Percentiles rank a stretch among this genome's conserved stretches.
These are phyloP conservation scores for Pterocles burchelli DNA, from an alignment of 2,113 vertebrate genomes.

Conservation along the genomic window DNA sequence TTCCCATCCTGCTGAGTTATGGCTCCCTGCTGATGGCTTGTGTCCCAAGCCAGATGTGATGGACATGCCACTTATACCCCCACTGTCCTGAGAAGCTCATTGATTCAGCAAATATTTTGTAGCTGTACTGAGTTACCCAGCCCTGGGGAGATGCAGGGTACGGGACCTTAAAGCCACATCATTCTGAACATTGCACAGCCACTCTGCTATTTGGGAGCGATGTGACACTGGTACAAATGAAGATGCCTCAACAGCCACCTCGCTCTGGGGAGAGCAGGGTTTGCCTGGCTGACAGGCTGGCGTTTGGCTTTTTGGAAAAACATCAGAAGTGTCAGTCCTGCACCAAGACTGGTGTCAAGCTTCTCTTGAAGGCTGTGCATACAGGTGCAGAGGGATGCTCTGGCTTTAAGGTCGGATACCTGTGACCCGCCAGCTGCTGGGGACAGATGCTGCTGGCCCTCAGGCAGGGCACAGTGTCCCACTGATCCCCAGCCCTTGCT, in stretches of 20 bases:
- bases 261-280: rapidly evolving
- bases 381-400: background rate
- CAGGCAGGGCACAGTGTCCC: rapidly evolving
- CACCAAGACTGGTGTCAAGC: background rate
- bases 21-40: background rate
- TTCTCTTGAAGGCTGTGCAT: background rate
- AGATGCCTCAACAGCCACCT: background rate
- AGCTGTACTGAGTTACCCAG: background rate
- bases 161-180: background rate
- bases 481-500: background rate
- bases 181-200: background rate
- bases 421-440: background rate
- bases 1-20: background rate
- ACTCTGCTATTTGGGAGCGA: rapidly evolving
- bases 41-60: background rate
- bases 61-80: background rate
- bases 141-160: background rate
- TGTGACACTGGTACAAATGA: background rate
- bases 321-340: background rate
- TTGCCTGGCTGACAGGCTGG: background rate
- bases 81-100: background rate
- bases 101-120: background rate
- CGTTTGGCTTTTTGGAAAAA: background rate
- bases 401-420: background rate
- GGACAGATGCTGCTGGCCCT: background rate